These are phyloP conservation scores for Allacma fusca DNA, from an alignment of 2,888 invertebrate genomes.

Conservation along the genomic window DNA sequence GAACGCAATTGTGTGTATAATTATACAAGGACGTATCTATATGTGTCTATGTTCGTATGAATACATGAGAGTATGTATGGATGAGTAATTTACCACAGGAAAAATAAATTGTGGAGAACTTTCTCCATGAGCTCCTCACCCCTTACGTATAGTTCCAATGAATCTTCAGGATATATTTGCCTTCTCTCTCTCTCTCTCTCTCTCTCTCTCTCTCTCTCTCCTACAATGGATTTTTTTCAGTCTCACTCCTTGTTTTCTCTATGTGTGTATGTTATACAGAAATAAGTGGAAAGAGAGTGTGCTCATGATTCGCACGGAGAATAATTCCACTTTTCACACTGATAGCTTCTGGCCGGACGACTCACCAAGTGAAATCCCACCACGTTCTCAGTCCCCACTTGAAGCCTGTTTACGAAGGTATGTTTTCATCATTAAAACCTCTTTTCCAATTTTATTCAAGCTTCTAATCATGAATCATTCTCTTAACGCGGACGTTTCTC, in stretches of 20 bases:
- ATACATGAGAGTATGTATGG: too few relatives aligned
- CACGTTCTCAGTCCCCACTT: slow-evolving; percentile 60
- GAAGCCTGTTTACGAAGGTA: slow-evolving; percentile 61
- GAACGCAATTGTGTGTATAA: too few relatives aligned
- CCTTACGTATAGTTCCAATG: too few relatives aligned
- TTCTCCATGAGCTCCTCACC: slow-evolving; percentile 13
- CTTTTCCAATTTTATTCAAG: background rate
- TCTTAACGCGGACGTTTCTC: too few relatives aligned
- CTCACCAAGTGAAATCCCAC: slow-evolving; percentile 58
- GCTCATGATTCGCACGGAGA: slow-evolving; percentile 60
- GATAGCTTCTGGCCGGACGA: slow-evolving; percentile 60
- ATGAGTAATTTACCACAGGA: too few relatives aligned
- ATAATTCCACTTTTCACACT: slow-evolving; percentile 57
- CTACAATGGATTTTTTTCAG: background rate
- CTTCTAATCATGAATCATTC: background rate
- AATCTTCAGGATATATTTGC: too few relatives aligned
- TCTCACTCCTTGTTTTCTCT: slow-evolving; percentile 23
- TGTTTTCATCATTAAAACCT: slow-evolving; percentile 25
- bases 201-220: background rate
- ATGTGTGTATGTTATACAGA: slow-evolving; percentile 42
- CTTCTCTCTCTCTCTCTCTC: too few relatives aligned
- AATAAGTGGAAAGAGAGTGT: slow-evolving; percentile 61
- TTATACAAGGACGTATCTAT: too few relatives aligned
- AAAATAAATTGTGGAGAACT: background rate
- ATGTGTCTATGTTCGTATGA: too few relatives aligned